A percentile compares a stretch with the other conserved stretches of the same genome.
phyloP scores from a whole-genome alignment of 2,113 vertebrate species.

The Lathamus discolor region DNA sequence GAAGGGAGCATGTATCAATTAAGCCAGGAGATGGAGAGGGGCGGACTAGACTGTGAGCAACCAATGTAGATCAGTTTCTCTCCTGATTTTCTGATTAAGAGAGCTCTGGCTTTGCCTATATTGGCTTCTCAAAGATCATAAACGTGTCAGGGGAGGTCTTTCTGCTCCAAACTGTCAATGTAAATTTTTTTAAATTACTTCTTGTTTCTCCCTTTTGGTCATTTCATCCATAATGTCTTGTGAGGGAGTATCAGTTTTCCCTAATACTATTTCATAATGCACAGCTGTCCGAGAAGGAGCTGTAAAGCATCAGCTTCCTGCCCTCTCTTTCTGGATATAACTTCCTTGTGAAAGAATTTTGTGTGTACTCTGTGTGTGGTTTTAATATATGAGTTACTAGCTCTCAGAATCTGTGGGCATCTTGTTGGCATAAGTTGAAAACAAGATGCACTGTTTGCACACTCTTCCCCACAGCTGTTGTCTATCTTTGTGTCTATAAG shows the following conservation, averaged over 20 bases:
- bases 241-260: background rate
- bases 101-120: background rate
- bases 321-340: background rate
- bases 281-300: background rate
- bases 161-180: background rate
- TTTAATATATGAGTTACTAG: background rate
- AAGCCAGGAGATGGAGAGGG: background rate
- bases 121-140: background rate
- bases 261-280: background rate
- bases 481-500: background rate
- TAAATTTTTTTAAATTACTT: background rate
- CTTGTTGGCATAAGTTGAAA: background rate
- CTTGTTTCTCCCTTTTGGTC: background rate
- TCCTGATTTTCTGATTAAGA: background rate
- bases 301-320: background rate
- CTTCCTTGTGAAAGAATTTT: background rate
- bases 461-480: background rate
- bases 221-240: background rate
- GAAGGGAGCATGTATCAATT: background rate
- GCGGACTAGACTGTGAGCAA: background rate
- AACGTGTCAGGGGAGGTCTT: background rate
- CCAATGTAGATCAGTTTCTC: background rate
- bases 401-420: background rate
- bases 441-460: rapidly evolving
- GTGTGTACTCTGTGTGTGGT: background rate